These are phyloP conservation scores for Crocidura indochinensis DNA, from an alignment of 2,797 vertebrate species.

Conservation along the genomic window DNA sequence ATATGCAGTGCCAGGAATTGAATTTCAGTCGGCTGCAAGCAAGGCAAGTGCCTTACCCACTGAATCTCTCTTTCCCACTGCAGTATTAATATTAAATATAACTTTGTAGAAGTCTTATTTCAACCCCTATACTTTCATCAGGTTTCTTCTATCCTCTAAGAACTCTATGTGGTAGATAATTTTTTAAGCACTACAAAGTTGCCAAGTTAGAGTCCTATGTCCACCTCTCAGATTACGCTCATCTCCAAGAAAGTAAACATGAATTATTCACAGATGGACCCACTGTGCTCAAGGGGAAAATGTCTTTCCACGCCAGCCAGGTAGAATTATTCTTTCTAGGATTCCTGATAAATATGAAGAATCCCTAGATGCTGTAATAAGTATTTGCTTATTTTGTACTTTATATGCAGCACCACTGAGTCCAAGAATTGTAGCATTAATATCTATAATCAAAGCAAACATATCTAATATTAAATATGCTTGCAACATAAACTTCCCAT, in stretches of 20 bases:
- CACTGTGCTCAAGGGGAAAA: neutral
- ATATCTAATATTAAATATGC: neutral
- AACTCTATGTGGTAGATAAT: neutral
- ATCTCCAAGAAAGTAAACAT: neutral
- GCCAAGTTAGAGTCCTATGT: neutral
- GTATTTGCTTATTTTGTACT: neutral
- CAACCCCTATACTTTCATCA: no score
- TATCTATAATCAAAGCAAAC: constrained; percentile 11
- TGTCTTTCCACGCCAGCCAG: neutral
- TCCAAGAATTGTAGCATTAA: neutral
- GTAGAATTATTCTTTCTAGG: no score
- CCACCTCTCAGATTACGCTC: neutral
- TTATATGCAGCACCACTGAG: neutral
- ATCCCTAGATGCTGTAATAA: neutral
- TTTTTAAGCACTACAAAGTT: constrained; percentile 2
- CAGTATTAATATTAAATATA: no score
- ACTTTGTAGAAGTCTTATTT: no score
- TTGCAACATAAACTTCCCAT: neutral
- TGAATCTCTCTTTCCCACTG: no score
- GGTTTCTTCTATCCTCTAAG: no score
- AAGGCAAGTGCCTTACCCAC: no score
- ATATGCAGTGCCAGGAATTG: no score
- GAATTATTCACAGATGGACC: neutral
- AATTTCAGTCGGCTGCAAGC: no score
- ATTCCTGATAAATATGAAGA: neutral